Percentiles rank a stretch among this genome's conserved stretches.
Evolutionary conservation across 2,888 invertebrate genomes (phyloP).

Genomic region (Xestia xanthographa): DNA sequence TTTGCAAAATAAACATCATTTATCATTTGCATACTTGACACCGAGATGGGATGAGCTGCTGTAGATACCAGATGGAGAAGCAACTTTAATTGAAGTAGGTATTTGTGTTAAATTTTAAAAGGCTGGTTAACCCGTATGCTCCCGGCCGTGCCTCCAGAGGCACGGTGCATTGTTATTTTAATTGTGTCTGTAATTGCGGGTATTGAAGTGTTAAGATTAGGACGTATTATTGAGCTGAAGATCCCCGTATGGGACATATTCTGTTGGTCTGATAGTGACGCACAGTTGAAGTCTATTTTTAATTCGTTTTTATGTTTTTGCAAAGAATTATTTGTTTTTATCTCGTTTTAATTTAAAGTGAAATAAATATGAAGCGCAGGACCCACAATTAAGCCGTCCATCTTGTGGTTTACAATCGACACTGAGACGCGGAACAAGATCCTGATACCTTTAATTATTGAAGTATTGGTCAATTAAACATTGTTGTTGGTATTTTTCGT

Average conservation of each 20-base stretch:
- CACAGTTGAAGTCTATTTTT: background rate
- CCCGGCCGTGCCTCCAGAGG: no score
- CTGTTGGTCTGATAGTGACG: background rate
- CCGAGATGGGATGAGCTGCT: slow-evolving; percentile 34
- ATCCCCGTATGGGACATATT: background rate
- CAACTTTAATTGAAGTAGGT: slow-evolving; percentile 12
- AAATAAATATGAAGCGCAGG: background rate
- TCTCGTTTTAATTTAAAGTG: background rate
- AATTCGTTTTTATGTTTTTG: background rate
- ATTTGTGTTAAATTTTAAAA: background rate
- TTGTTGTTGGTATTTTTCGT: background rate
- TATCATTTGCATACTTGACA: slow-evolving; percentile 15
- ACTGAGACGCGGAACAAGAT: slow-evolving; percentile 4
- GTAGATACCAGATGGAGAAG: slow-evolving; percentile 7
- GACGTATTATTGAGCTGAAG: no score
- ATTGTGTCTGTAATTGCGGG: no score
- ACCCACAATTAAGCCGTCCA: background rate
- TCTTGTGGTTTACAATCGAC: slow-evolving; percentile 46
- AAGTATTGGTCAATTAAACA: background rate
- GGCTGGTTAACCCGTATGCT: no score
- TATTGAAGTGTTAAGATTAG: no score
- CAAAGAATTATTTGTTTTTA: background rate
- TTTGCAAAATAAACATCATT: no score
- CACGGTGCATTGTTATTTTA: no score
- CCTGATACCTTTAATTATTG: background rate